These are phyloP conservation scores for Pollenia amentaria DNA, from an alignment of 2,888 invertebrate genomes.

Conservation along the genomic window DNA sequence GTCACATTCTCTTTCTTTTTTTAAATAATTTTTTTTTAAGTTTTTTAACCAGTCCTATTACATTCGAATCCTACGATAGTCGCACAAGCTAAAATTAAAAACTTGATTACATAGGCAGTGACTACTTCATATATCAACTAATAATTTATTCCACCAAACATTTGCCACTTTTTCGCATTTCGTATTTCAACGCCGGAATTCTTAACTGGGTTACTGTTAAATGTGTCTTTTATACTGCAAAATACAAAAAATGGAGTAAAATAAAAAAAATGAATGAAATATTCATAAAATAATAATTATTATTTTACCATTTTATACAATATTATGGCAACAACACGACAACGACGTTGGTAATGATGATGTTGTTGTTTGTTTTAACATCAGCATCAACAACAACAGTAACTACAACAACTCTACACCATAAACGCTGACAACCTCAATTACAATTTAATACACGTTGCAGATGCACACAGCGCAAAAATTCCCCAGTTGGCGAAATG, in stretches of 20 bases:
- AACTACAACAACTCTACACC: slow-evolving; percentile 3
- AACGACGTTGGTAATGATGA: slow-evolving; percentile 1
- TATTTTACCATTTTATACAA: slow-evolving; percentile 59
- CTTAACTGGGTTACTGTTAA: slow-evolving; percentile 45
- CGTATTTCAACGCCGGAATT: neutral
- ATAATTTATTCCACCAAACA: slow-evolving; percentile 2
- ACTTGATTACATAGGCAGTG: too few species aligned
- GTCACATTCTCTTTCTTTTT: too few species aligned
- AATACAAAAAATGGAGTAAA: neutral
- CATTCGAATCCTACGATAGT: too few species aligned
- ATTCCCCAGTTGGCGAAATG: slow-evolving; percentile 55
- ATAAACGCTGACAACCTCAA: slow-evolving; percentile 69
- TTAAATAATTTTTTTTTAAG: too few species aligned
- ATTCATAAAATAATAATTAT: slow-evolving; percentile 65
- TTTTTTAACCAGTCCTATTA: too few species aligned
- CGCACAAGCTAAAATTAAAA: too few species aligned
- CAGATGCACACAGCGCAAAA: slow-evolving; percentile 62
- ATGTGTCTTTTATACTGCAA: slow-evolving; percentile 19
- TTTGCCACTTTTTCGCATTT: neutral
- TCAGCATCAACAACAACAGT: slow-evolving; percentile 7
- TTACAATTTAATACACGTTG: slow-evolving; percentile 72
- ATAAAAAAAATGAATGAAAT: slow-evolving; percentile 21
- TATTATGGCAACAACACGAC: slow-evolving; percentile 52
- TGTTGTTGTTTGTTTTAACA: slow-evolving; percentile 52
- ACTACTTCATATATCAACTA: neutral